A percentile compares a stretch with the other conserved stretches of the same genome.
phyloP scores from a whole-genome alignment of 1,140 invertebrate species.

The Ruditapes philippinarum region DNA sequence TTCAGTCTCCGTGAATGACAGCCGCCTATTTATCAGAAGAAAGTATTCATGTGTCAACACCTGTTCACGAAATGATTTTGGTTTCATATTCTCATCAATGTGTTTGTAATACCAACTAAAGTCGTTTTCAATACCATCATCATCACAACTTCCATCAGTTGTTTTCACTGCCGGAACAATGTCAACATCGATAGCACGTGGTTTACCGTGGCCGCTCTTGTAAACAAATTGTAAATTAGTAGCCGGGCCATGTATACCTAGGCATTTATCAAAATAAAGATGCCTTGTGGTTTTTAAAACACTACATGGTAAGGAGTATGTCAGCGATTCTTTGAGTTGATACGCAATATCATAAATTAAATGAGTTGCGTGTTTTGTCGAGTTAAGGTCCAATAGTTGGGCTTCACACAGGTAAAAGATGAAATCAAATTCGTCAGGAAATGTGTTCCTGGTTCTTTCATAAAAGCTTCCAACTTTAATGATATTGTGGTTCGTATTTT shows the following conservation, averaged over 20 bases:
- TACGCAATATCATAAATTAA: background rate
- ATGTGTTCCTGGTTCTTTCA: background rate
- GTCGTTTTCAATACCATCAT: background rate
- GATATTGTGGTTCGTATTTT: too few species aligned
- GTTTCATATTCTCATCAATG: background rate
- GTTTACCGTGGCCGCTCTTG: background rate
- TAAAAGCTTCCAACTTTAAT: background rate
- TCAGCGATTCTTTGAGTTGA: background rate
- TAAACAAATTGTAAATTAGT: background rate
- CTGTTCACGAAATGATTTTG: too few species aligned
- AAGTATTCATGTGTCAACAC: background rate
- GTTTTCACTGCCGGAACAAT: background rate
- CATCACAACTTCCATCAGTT: background rate
- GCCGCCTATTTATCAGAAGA: background rate
- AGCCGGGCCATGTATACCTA: background rate
- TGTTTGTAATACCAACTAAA: background rate
- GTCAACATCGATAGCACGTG: background rate
- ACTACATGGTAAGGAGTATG: background rate
- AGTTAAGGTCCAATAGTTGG: background rate
- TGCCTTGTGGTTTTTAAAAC: background rate
- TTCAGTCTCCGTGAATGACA: background rate
- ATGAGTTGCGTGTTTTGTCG: background rate
- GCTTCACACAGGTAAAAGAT: background rate
- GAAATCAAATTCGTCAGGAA: background rate
- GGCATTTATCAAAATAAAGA: background rate